Evolutionary conservation across 1,140 invertebrate species (phyloP), one percentile per base, ranked within the genome.

Genomic region (Rhopalosiphum padi): DNA sequence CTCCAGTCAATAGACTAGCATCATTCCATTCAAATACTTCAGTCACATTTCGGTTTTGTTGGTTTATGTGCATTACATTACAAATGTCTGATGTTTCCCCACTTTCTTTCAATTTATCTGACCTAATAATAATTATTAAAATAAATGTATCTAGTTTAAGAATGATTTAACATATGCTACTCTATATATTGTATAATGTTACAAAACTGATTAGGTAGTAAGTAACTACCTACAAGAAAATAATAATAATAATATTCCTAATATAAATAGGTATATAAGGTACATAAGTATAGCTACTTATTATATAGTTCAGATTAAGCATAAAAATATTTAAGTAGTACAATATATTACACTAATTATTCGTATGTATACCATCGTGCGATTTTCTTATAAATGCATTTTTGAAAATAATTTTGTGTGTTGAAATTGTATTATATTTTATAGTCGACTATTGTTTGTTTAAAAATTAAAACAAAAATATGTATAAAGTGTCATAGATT

Each of bases 31-130:
- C 48, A 11, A 93, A 93, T 35, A 86, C 48, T 55, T 93, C 91
- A 0, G 82, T 86, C n/a, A 93, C 46, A 85, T 93, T 93, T 30
- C 91, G 43, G 35, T 93, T 93, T 51, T 86, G 82, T 93, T 93
- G 91, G 41, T 93, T 82, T n/a, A 93, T 51, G 35, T 93, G 1
- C 82, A 86, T 53, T n/a, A 93, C 46, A 15, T 83, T 48, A 11
- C 91, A 93, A 25, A 60, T 15, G 1, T 43, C 37, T 43, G 35
- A 0, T 22, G 9, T 18, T 2, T 55, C 35, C n/a, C 22, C 51
- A 9, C 11, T 89, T 89, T 53, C 51, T 53, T 46, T 53, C 21
- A 25, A 15, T 23, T 8, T 88, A 22, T 83, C 35, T 22, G 82
- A 41, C 82, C 60, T 77, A n/a, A 77, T 18, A 77, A 77, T 77